Conservation (phyloP, 2,888 invertebrate genomes). For the Penaeus monodon region DNA sequence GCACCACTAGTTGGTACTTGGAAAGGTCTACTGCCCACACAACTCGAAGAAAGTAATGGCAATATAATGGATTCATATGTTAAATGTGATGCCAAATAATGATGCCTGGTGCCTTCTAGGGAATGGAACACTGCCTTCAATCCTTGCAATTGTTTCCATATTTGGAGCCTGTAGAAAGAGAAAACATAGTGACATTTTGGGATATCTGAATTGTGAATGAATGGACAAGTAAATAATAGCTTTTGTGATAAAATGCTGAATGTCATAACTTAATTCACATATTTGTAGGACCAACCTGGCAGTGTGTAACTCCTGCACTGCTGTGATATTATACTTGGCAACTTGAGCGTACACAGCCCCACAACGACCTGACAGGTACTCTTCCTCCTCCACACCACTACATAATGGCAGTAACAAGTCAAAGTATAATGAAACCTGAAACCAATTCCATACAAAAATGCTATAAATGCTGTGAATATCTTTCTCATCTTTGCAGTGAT, state of each 20-base stretch:
- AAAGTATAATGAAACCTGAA: slow-evolving; percentile 73
- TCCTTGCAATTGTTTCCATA: slow-evolving; percentile 52
- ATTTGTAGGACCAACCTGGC: slow-evolving; percentile 55
- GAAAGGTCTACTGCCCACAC: not conserved
- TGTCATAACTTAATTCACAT: not conserved
- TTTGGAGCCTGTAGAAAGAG: slow-evolving; percentile 45
- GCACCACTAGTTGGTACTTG: not conserved
- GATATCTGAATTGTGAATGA: not conserved
- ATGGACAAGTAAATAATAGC: not conserved
- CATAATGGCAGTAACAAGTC: slow-evolving; percentile 72
- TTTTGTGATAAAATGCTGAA: not conserved
- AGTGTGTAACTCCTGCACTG: slow-evolving; percentile 49
- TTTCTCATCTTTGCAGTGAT: too few species aligned
- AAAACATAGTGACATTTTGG: not conserved
- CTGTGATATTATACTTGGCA: slow-evolving; percentile 44
- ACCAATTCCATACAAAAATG: slow-evolving; percentile 16
- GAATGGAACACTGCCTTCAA: slow-evolving; percentile 17
- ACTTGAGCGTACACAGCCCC: slow-evolving; percentile 66
- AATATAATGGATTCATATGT: slow-evolving; percentile 29
- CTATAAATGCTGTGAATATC: too few species aligned
- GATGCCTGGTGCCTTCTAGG: slow-evolving; percentile 24
- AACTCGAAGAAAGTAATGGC: slow-evolving; percentile 22
- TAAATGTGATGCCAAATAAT: slow-evolving; percentile 29
- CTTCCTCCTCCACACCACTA: slow-evolving; percentile 68
- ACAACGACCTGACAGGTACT: slow-evolving; percentile 69